These are phyloP conservation scores for Tor tambroides DNA, from an alignment of 2,113 vertebrate genomes.

Conservation along the genomic window DNA sequence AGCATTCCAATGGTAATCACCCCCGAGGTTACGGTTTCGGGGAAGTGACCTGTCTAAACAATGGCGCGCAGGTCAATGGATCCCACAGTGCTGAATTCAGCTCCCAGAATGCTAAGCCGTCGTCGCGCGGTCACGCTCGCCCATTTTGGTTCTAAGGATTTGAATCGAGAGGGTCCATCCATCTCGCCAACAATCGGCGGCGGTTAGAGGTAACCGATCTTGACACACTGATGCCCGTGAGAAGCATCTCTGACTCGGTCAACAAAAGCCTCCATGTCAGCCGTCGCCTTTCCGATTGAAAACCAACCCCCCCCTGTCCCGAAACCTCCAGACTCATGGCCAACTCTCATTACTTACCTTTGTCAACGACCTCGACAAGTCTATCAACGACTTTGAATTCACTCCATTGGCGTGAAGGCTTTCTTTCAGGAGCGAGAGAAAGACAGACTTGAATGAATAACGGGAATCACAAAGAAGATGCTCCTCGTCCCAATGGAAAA, in stretches of 20 bases:
- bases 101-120: slow-evolving; percentile 79
- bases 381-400: slow-evolving; percentile 40
- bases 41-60: slow-evolving; percentile 66
- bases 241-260: slow-evolving; percentile 71
- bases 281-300: not conserved
- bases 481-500: slow-evolving; percentile 25
- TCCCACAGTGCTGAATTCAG: slow-evolving; percentile 70
- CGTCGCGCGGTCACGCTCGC: slow-evolving; percentile 77
- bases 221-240: slow-evolving; percentile 75
- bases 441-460: slow-evolving; percentile 30
- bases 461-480: slow-evolving; percentile 7
- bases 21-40: slow-evolving; percentile 68
- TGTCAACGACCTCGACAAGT: slow-evolving; percentile 66
- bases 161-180: slow-evolving; percentile 63
- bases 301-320: not conserved
- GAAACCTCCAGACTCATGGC: slow-evolving; percentile 70
- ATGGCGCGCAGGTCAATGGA: slow-evolving; percentile 64
- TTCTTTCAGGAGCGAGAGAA: slow-evolving; percentile 22
- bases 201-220: slow-evolving; percentile 72
- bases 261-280: slow-evolving; percentile 66
- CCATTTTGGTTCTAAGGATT: slow-evolving; percentile 60
- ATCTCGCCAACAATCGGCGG: slow-evolving; percentile 68
- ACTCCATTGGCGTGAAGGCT: slow-evolving; percentile 25
- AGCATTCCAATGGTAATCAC: slow-evolving; percentile 69
- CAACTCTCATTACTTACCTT: slow-evolving; percentile 69